phyloP scores from a whole-genome alignment of 2,888 invertebrate genomes.

The Diarsia dahlii region DNA sequence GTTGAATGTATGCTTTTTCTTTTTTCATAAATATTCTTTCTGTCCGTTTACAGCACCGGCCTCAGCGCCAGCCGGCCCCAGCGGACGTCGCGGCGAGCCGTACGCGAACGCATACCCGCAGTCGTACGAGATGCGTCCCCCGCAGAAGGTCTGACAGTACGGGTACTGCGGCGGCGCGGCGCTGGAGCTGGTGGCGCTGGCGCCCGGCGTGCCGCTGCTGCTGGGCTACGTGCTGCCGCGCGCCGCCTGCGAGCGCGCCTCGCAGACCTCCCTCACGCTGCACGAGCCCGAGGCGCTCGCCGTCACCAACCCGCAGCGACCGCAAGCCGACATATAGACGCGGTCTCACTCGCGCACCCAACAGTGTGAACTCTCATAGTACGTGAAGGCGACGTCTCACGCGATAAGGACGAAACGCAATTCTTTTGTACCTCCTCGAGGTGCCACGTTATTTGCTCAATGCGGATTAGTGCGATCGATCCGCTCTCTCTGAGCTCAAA shows the following conservation, averaged over 20 bases:
- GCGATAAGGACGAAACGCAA: conserved; percentile 21
- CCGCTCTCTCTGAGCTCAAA: conserved; percentile 71
- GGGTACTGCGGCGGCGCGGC: conserved; percentile 74
- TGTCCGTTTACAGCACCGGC: conserved; percentile 61
- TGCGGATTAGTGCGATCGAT: conserved; percentile 65
- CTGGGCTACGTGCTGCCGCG: conserved; percentile 84
- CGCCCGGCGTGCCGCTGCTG: conserved; percentile 84
- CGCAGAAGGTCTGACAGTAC: conserved; percentile 92
- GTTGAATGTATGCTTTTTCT: background rate
- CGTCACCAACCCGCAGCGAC: conserved; percentile 70
- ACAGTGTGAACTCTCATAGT: background rate
- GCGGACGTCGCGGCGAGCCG: conserved; percentile 90
- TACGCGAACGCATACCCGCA: conserved; percentile 94
- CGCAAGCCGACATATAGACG: conserved; percentile 68
- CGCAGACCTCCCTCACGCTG: conserved; percentile 86
- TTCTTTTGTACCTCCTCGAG: conserved; percentile 35
- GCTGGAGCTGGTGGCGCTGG: conserved; percentile 83
- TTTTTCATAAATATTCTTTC: no score
- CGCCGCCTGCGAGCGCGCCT: no score
- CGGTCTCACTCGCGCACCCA: background rate
- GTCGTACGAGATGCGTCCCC: conserved; percentile 94
- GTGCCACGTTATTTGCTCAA: conserved; percentile 74
- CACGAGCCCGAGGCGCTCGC: conserved; percentile 83
- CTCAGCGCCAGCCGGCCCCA: conserved; percentile 87
- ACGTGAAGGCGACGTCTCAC: conserved; percentile 3